These are phyloP conservation scores for Gnatocerus cornutus DNA, from an alignment of 2,888 invertebrate genomes.

Conservation along the genomic window DNA sequence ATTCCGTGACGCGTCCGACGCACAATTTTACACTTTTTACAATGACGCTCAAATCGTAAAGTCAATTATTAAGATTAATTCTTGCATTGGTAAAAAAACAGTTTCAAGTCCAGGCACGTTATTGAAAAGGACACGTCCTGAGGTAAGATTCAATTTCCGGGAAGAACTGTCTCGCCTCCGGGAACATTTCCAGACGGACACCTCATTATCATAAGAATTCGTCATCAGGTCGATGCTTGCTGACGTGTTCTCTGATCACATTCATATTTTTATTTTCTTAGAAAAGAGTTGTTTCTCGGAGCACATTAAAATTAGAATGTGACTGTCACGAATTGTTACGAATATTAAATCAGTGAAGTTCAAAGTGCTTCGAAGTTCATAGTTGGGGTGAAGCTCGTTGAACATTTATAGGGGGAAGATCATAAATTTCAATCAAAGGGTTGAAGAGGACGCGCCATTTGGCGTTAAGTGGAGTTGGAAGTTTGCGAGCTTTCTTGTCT, in stretches of 20 bases:
- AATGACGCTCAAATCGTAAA: constrained; percentile 37
- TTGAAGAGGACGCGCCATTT: too few relatives aligned
- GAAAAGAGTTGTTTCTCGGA: background rate
- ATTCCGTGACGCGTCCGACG: constrained; percentile 34
- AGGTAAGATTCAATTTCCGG: constrained; percentile 8
- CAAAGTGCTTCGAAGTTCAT: constrained; percentile 22
- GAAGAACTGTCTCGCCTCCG: background rate
- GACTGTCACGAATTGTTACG: constrained; percentile 37
- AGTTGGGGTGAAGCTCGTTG: background rate
- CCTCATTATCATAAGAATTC: too few relatives aligned
- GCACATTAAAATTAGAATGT: constrained; percentile 23
- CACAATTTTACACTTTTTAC: constrained; percentile 27
- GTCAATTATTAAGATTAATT: constrained; percentile 24
- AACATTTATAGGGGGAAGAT: too few relatives aligned
- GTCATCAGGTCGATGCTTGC: background rate
- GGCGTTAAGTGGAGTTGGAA: too few relatives aligned
- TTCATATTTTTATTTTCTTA: too few relatives aligned
- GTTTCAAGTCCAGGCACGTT: constrained; percentile 1
- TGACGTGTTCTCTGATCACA: background rate
- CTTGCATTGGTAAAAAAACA: background rate
- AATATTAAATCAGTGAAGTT: constrained; percentile 34
- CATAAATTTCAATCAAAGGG: constrained; percentile 25
- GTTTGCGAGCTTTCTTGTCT: too few relatives aligned
- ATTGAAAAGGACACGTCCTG: background rate
- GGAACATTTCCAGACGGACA: constrained; percentile 1